phyloP scores from a whole-genome alignment of 2,797 vertebrate genomes.

The Siniperca scherzeri region DNA sequence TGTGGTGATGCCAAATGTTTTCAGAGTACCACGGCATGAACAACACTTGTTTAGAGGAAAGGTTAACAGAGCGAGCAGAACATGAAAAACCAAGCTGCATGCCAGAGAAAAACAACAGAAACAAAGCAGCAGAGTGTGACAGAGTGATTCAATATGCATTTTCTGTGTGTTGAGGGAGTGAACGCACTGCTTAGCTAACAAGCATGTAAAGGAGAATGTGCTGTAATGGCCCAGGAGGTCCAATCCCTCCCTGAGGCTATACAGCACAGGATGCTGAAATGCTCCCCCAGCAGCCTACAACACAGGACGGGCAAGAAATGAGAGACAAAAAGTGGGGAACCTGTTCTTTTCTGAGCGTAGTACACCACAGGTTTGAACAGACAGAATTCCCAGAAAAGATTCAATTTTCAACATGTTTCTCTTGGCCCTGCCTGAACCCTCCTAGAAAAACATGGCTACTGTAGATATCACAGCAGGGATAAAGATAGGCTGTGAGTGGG shows the following conservation, averaged over 20 bases:
- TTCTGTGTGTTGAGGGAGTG: slow-evolving; percentile 19
- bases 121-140: slow-evolving; percentile 41
- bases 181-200: slow-evolving; percentile 43
- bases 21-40: background rate
- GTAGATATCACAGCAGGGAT: slow-evolving; percentile 54
- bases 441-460: slow-evolving; percentile 37
- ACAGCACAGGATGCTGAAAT: slow-evolving; percentile 42
- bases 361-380: background rate
- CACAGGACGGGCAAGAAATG: background rate
- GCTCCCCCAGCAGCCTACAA: slow-evolving; percentile 15
- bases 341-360: background rate
- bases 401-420: slow-evolving; percentile 35
- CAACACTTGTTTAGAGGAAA: slow-evolving; percentile 18
- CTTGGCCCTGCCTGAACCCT: slow-evolving; percentile 46
- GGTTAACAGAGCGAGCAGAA: slow-evolving; percentile 33
- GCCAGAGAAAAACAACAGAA: slow-evolving; percentile 1
- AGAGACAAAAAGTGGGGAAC: background rate
- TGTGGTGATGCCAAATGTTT: background rate
- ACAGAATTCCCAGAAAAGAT: slow-evolving; percentile 29
- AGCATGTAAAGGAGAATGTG: slow-evolving; percentile 39
- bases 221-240: slow-evolving; percentile 51
- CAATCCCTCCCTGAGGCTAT: slow-evolving; percentile 41
- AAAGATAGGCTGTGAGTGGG: slow-evolving; percentile 78
- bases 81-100: slow-evolving; percentile 3
- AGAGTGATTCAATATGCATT: slow-evolving; percentile 41